Base-by-base conservation (phyloP, 2,888 invertebrate genomes). In the Ceriagrion tenellum region DNA sequence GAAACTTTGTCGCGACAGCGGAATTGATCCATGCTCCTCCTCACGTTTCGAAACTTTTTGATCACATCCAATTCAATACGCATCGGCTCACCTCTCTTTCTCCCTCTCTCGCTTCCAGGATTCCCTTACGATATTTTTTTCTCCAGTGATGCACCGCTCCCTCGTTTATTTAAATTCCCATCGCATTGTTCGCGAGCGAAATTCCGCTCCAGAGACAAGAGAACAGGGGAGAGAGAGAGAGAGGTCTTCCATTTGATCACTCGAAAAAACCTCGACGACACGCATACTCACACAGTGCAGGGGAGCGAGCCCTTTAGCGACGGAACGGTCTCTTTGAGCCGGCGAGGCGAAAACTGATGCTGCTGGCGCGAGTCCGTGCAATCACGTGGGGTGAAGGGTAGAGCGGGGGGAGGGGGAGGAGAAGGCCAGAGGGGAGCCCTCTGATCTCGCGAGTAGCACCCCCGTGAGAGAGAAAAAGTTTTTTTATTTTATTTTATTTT, bases 11-110 rank as follows among this genome's bases (percentile, higher is more conserved):
- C 81, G 81, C 18, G 81, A 35, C 18, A 81, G 81, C 81, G 81
- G 81, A 81, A 81, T 81, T 81, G 81, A 81, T 81, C 81, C 81
- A 81, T 81, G 81, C 81, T 81, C 12, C 81, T 69, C n/a, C 47
- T 81, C 81, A 81, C 81, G 26, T 81, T 81, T 35, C 81, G 35
- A 81, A 81, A 81, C 81, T 81, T 81, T 81, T 81, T 81, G 30
- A 81, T 81, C 81, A 81, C 30, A 35, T 35, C 81, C 81, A 81
- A 81, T 81, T 81, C 81, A 35, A 81, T 81, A 81, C 35, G 81
- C 81, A 81, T 81, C 81, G 81, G 81, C 81, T 81, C 35, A 81
- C 81, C 35, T 35, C 59, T 59, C 59, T 20, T 56, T 56, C 56
- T 56, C 59, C 13, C 20, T 59, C 59, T 59, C 81, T 10, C 81